Evolutionary conservation across 2,113 vertebrate species (phyloP), one percentile per base, ranked within the genome.

Genomic region (Gasterosteus nipponicus): DNA sequence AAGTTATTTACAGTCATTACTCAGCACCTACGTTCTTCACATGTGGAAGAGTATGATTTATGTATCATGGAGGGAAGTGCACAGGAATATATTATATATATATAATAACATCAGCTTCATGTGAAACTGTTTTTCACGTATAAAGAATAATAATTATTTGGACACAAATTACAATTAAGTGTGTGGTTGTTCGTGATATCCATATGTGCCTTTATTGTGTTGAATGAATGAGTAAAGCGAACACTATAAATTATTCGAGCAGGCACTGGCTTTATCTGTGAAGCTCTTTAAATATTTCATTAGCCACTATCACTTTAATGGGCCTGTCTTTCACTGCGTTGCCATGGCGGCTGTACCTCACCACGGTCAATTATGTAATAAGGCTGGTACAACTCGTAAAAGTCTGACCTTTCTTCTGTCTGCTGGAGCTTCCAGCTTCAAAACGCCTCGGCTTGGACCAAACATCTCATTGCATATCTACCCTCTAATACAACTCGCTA

Each of bases 211-310:
- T 64, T 57, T 69, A 69, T 42, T 72, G 42, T 69, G 47, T 57
- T 77, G 61, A 74, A 78, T 77, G 41, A 60, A 47, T 61, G 41
- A 65, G 14, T 29, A 33, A 3, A 2, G 16, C 31, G 19, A 35
- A 22, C 35, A 18, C 33, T 75, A 69, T 81, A 77, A 85, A 86
- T 62, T 42, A 42, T 44, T 18, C 33, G 22, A 51, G 10, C 47
- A 58, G 49, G 5, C 69, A 4, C 60, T 73, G 39, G 44, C 82
- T 81, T 73, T 75, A 86, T 82, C 85, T 88, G 81, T 14, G 63
- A 35, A 29, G 15, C 33, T 90, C 35, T 38, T 38, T 91, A 75
- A 89, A 93, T 92, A 90, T 91, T 92, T 92, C 77, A 93, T 68
- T 66, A 85, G 87, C 73, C 68, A 46, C 69, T 85, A 77, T 87